Conservation (phyloP, 2,113 vertebrate species). For the Eurypyga helias region DNA sequence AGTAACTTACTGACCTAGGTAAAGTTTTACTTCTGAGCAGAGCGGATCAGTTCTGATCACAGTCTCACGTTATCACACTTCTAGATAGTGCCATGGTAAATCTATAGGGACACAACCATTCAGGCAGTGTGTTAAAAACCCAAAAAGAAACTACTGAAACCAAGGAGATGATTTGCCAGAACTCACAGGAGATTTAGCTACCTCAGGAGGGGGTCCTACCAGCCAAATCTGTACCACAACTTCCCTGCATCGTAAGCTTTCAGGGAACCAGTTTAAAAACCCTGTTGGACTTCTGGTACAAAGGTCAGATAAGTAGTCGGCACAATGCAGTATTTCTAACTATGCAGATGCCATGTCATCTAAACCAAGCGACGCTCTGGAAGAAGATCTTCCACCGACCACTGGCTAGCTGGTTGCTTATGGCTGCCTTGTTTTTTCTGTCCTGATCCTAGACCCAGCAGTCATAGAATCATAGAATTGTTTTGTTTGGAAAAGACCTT, state of each 20-base stretch:
- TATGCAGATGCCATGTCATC: neutral
- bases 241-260: neutral
- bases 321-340: neutral
- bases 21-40: neutral
- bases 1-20: neutral
- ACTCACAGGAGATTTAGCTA: constrained; percentile 7
- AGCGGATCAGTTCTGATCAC: neutral
- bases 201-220: neutral
- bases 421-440: neutral
- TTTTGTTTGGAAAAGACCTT: too few relatives aligned
- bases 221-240: neutral
- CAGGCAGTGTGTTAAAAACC: neutral
- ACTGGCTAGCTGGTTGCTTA: neutral
- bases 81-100: neutral
- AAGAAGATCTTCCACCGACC: neutral
- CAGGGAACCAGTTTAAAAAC: neutral
- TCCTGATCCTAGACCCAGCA: neutral
- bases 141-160: neutral
- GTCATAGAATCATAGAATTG: too few relatives aligned
- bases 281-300: neutral
- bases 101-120: neutral
- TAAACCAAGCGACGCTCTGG: neutral
- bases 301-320: neutral
- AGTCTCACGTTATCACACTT: neutral
- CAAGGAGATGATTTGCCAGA: neutral